phyloP scores from a whole-genome alignment of 2,113 vertebrate species.

The Myrmophylax atrothorax region DNA sequence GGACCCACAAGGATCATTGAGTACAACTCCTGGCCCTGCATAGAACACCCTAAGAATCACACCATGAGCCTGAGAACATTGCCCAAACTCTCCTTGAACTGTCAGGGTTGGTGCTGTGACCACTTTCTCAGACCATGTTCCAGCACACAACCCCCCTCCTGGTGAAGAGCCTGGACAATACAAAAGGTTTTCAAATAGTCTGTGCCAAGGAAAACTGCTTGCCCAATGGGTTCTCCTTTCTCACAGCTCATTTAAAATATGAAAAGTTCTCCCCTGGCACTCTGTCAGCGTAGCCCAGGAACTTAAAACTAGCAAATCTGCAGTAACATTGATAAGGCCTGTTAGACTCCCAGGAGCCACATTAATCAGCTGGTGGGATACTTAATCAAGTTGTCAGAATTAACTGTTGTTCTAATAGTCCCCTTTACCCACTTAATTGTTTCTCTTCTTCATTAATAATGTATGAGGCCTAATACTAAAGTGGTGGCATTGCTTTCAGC shows the following conservation, averaged over 20 bases:
- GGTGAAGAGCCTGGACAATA: neutral
- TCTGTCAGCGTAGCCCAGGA: neutral
- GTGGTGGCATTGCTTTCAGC: neutral
- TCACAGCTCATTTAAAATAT: neutral
- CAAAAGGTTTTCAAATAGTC: neutral
- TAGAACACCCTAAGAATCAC: neutral
- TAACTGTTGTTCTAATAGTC: constrained; percentile 46
- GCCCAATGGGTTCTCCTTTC: neutral
- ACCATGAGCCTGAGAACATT: rapidly evolving
- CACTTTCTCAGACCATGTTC: neutral
- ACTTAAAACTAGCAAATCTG: neutral
- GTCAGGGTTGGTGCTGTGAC: neutral
- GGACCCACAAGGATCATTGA: neutral
- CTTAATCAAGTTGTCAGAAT: constrained; percentile 45
- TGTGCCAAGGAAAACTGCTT: neutral
- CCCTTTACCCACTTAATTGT: constrained; percentile 37
- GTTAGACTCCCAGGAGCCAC: neutral
- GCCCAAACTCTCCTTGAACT: neutral
- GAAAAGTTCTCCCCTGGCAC: neutral
- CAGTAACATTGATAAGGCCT: neutral
- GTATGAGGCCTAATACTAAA: neutral
- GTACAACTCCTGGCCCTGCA: neutral
- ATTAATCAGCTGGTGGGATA: constrained; percentile 40
- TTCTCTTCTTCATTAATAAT: constrained; percentile 19
- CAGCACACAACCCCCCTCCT: neutral